Evolutionary conservation across 2,113 vertebrate genomes (phyloP), one percentile per base, ranked within the genome.

Genomic region (Sorex fumeus): DNA sequence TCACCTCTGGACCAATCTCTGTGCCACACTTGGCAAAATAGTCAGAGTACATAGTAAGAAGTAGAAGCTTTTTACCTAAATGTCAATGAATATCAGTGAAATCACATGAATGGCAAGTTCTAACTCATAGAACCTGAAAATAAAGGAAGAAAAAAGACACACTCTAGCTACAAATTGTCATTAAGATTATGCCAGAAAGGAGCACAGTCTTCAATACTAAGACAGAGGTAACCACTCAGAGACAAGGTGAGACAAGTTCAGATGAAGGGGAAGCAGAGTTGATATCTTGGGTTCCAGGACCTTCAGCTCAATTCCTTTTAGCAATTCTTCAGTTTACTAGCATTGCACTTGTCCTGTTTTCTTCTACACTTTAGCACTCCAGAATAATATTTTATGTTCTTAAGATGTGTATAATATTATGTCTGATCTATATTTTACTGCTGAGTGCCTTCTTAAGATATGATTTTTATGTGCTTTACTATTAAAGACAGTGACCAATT

Each of bases 1-100:
- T 84, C 36, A 57, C 3, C 30, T 80, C 2, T 75, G 57, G 6
- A 79, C 18, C 12, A 50, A 11, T 40, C n/a, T 50, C 78, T 62
- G n/a, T 87, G 19, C 1, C 0, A 36, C 3, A 1, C 32, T n/a
- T 23, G 19, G 74, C 23, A 27, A 57, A 6, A 32, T 0, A 10
- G 21, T 15, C 8, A 18, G 9, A 27, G 57, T 0, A 6, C 15
- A 34, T 53, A 2, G 13, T 21, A 12, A 4, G 6, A 53, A 40
- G 2, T 7, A 0, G 2, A 75, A 3, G 4, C 1, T 76, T 71
- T 72, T 81, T 72, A 25, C 67, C 19, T n/a, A 53, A 32, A 5
- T 7, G 40, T 40, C 40, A 40, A 40, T 40, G 40, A 36, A 12
- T 2, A 30, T n/a, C 47, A 43, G 0, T 25, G 18, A 32, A 36